Base-by-base conservation (phyloP, 2,888 invertebrate species). In the Dendrolimus houi region DNA sequence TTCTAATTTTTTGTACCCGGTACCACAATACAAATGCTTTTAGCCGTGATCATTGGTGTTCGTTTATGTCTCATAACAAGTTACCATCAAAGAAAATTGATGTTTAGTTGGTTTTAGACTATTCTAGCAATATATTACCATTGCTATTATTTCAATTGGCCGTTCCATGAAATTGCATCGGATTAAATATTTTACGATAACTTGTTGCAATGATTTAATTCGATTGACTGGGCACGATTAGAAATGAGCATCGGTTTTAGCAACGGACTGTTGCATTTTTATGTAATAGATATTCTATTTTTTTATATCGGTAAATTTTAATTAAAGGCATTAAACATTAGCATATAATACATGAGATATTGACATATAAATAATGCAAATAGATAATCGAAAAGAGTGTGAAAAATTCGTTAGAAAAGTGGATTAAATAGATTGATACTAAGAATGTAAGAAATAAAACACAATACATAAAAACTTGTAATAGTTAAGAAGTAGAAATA, bases 51-150 rank as follows among this genome's bases (percentile, higher is more conserved):
- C 57, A 61, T 61, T 67, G 67, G 67, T 69, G 72, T 69, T 67
- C 64, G 67, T 64, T 69, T 67, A 70, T 66, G 69, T 67, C 65
- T 60, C 60, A 47, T 47, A 47, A 47, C 47, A 9, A 47, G 61
- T 64, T 67, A 70, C 63, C 70, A 62, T 64, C 61, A 59, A 60
- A 57, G 65, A 63, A 67, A 68, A 69, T 69, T 65, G 63, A 67
- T 64, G 62, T 60, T 59, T 61, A 67, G 67, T 47, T 47, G 47
- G 47, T 47, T 47, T 47, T 47, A 47, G 47, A 12, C 47, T 12
- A 47, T 47, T 47, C 12, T 47, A 47, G 12, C 47, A 47, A 47
- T 47, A 47, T 47, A 47, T 47, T 47, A 47, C 47, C 12, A 47
- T 12, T 47, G 8, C 47, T 47, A 47, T 12, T 47, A 47, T 47